A percentile compares a stretch with the other conserved stretches of the same genome.
Conservation (phyloP, 2,888 invertebrate genomes). For the Lottia gigantea region DNA sequence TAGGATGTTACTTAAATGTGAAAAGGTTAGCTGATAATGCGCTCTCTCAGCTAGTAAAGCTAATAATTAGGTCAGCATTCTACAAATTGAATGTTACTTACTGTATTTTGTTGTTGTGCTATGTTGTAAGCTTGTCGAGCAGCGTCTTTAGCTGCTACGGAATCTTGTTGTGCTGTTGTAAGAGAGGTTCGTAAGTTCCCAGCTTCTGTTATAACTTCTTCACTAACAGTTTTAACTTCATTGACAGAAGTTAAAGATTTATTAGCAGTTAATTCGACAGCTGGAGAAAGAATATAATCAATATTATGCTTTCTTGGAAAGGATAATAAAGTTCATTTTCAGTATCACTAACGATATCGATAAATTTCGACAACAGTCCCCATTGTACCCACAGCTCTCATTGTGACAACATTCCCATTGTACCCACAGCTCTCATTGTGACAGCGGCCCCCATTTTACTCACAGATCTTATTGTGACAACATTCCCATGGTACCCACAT, state of each 20-base stretch:
- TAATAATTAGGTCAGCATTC: neutral
- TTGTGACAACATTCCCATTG: neutral
- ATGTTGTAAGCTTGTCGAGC: constrained; percentile 13
- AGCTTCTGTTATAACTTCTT: constrained; percentile 14
- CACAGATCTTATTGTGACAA: no score
- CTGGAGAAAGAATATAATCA: constrained; percentile 14
- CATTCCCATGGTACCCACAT: no score
- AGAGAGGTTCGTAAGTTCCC: constrained; percentile 2
- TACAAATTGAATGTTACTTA: neutral
- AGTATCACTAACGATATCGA: no score
- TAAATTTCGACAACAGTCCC: neutral
- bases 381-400: neutral
- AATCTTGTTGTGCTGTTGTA: constrained; percentile 8
- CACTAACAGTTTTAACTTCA: constrained; percentile 11
- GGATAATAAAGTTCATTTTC: no score
- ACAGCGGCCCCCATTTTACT: no score
- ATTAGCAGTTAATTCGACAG: constrained; percentile 11
- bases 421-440: no score
- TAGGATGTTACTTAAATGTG: no score
- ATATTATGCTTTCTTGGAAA: no score
- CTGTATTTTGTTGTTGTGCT: constrained; percentile 6
- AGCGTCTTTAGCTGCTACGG: constrained; percentile 1
- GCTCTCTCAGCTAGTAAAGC: neutral
- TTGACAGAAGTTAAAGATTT: constrained; percentile 7
- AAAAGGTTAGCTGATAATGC: neutral